phyloP scores from a whole-genome alignment of 37 sponge, comb jelly and placozoan genomes.

The Beroe ovata region DNA sequence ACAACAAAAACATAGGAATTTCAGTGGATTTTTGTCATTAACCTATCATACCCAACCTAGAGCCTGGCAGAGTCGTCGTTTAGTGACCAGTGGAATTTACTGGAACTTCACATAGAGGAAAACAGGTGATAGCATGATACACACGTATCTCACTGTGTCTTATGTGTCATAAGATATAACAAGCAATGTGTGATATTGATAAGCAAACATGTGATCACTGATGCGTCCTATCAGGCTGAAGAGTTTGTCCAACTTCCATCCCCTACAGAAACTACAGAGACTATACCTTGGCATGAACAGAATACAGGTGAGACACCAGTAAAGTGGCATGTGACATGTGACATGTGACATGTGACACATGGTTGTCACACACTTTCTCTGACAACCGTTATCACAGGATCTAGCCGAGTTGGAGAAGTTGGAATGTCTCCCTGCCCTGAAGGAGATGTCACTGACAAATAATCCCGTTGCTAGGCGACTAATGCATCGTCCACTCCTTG shows the following conservation, averaged over 20 bases:
- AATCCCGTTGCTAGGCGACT: constrained; percentile 74
- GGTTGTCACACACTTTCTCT: too few species aligned
- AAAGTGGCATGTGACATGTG: too few species aligned
- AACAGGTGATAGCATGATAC: constrained; percentile 82
- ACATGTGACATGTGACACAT: too few species aligned
- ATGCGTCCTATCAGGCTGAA: constrained; percentile 77
- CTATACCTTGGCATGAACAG: constrained; percentile 89
- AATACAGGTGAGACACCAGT: constrained; percentile 73
- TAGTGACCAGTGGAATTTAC: constrained; percentile 68
- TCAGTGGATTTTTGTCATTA: not conserved
- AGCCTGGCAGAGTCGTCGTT: constrained; percentile 73
- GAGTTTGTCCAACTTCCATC: constrained; percentile 76
- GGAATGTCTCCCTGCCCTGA: constrained; percentile 69
- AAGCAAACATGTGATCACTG: too few species aligned
- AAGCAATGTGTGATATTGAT: too few species aligned
- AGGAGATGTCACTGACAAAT: constrained; percentile 84
- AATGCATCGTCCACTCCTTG: constrained; percentile 64
- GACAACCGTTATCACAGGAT: too few species aligned
- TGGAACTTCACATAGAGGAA: constrained; percentile 88
- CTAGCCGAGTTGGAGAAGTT: constrained; percentile 85
- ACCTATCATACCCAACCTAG: constrained; percentile 54
- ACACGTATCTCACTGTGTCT: too few species aligned
- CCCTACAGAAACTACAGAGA: constrained; percentile 72
- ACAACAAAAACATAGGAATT: not conserved
- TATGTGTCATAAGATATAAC: too few species aligned